A percentile compares a stretch with the other conserved stretches of the same genome.
Evolutionary conservation across 2,888 invertebrate genomes (phyloP).

Genomic region (Lasioglossum figueresi): DNA sequence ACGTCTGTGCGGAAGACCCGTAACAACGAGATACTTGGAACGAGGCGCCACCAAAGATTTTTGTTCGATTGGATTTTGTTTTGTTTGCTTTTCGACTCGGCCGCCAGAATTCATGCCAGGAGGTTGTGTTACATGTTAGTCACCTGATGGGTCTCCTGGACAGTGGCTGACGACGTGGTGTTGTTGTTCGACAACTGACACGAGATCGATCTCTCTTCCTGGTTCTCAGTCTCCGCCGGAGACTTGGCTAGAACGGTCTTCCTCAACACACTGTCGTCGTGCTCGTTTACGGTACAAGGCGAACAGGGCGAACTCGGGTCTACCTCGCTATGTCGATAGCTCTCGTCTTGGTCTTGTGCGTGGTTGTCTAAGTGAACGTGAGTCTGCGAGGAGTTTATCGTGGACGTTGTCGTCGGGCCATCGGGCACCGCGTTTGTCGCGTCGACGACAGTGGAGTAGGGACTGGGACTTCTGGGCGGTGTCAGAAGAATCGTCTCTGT

Average conservation of each 20-base stretch:
- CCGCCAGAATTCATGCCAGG: conserved; percentile 79
- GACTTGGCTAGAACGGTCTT: conserved; percentile 75
- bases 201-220: conserved; percentile 68
- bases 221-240: conserved; percentile 66
- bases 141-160: conserved; percentile 79
- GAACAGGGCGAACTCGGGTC: neutral
- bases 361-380: conserved; percentile 60
- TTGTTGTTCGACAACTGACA: conserved; percentile 71
- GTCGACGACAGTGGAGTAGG: conserved; percentile 56
- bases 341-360: conserved; percentile 39
- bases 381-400: conserved; percentile 67
- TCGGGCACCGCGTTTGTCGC: conserved; percentile 18
- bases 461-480: conserved; percentile 73
- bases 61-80: conserved; percentile 7
- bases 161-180: conserved; percentile 63
- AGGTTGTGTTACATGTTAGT: conserved; percentile 78
- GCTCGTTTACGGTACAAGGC: conserved; percentile 66
- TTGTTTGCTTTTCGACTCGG: conserved; percentile 51
- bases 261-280: conserved; percentile 77
- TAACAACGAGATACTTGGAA: conserved; percentile 74
- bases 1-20: conserved; percentile 67
- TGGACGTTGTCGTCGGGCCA: conserved; percentile 49
- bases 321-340: neutral
- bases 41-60: conserved; percentile 67
- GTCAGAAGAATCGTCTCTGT: conserved; percentile 71